Evolutionary conservation across 2,888 invertebrate species (phyloP).

Genomic region (Drosophila emarginata): DNA sequence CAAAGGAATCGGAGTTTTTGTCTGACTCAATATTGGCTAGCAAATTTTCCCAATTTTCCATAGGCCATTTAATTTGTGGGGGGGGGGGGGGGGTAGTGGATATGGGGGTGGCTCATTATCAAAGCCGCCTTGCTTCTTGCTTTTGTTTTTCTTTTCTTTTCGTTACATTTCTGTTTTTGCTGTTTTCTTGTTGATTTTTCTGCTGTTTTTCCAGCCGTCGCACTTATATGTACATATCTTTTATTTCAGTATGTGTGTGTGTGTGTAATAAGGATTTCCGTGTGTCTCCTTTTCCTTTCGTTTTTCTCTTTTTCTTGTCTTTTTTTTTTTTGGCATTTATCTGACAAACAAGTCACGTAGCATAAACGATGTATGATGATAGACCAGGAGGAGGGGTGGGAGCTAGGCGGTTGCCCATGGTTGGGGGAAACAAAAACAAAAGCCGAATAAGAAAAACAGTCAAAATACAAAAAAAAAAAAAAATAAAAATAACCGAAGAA

Average conservation of each 20-base stretch:
- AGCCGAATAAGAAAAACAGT: conserved; percentile 34
- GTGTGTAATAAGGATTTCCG: conserved; percentile 14
- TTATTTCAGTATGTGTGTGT: conserved; percentile 18
- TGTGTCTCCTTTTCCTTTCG: neutral
- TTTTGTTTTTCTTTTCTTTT: conserved; percentile 14
- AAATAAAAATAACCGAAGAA: neutral
- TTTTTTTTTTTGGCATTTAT: conserved; percentile 68
- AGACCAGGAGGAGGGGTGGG: conserved; percentile 10
- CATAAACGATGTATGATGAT: conserved; percentile 51
- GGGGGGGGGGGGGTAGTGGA: too few relatives aligned
- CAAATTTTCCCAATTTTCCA: conserved; percentile 20
- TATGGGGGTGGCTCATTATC: neutral
- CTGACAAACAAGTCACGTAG: conserved; percentile 52
- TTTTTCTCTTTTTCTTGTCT: conserved; percentile 21
- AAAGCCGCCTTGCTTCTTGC: conserved; percentile 5
- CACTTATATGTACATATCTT: conserved; percentile 8
- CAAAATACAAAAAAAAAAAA: conserved; percentile 26
- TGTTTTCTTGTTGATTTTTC: conserved; percentile 57
- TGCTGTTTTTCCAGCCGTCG: conserved; percentile 71
- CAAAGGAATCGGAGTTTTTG: neutral
- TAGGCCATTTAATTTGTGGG: conserved; percentile 49
- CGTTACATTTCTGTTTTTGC: conserved; percentile 10
- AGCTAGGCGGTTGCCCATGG: conserved; percentile 22
- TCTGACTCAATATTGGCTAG: conserved; percentile 6
- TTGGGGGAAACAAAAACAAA: conserved; percentile 16